A percentile compares a stretch with the other conserved stretches of the same genome.
Evolutionary conservation across 2,797 vertebrate species (phyloP).

Genomic region (Karalla daura): DNA sequence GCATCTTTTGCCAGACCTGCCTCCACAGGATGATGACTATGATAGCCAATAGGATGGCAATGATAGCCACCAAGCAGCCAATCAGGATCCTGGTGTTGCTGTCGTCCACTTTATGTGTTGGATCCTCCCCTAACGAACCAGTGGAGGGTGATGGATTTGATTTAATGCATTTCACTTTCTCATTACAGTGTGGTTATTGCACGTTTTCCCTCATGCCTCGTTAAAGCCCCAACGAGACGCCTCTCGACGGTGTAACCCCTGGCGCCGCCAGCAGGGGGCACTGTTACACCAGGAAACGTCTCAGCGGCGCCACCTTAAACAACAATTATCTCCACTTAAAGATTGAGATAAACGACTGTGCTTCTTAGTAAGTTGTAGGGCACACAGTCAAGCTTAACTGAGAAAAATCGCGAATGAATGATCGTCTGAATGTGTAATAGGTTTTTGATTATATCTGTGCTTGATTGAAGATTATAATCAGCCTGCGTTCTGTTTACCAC

Average conservation of each 20-base stretch:
- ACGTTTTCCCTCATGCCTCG: slow-evolving; percentile 11
- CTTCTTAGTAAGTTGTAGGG: neutral
- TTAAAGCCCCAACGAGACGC: neutral
- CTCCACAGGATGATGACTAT: slow-evolving; percentile 98
- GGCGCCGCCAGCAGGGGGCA: slow-evolving; percentile 67
- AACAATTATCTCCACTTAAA: neutral
- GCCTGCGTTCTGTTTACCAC: neutral
- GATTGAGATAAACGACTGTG: neutral
- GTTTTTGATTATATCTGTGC: neutral
- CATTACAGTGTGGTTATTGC: neutral
- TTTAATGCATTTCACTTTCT: slow-evolving; percentile 2
- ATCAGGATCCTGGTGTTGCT: slow-evolving; percentile 96
- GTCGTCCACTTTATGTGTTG: slow-evolving; percentile 95
- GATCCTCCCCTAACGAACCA: slow-evolving; percentile 82
- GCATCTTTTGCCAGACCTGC: slow-evolving; percentile 98
- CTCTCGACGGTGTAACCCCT: neutral
- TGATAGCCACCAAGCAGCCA: slow-evolving; percentile 96
- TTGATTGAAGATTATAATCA: neutral
- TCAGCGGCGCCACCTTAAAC: neutral
- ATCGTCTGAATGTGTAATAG: neutral
- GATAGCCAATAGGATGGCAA: slow-evolving; percentile 93
- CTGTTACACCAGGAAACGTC: slow-evolving; percentile 48
- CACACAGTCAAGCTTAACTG: neutral
- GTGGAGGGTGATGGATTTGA: slow-evolving; percentile 2
- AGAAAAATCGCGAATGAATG: neutral